A percentile compares a stretch with the other conserved stretches of the same genome.
Conservation (phyloP, 2,888 invertebrate species). For the Ceratothoa steindachneri region DNA sequence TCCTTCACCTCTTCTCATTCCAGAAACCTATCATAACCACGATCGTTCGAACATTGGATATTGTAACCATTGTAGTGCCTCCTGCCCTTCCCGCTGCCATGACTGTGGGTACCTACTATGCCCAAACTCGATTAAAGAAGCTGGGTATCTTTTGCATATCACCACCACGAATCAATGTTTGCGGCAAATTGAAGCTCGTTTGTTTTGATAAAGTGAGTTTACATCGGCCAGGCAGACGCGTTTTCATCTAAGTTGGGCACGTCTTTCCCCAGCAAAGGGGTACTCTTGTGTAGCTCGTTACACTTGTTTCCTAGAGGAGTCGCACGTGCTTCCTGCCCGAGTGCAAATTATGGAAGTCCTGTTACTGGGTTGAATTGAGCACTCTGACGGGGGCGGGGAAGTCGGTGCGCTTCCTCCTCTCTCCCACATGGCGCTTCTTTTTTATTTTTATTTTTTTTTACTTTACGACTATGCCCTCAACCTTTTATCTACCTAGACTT, state of each 20-base stretch:
- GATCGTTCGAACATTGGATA: constrained; percentile 75
- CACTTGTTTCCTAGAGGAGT: too few relatives aligned
- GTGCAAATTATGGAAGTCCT: too few relatives aligned
- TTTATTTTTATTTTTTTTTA: too few relatives aligned
- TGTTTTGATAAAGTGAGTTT: constrained; percentile 78
- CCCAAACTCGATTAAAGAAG: constrained; percentile 73
- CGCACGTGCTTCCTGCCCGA: too few relatives aligned
- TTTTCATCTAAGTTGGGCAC: constrained; percentile 21
- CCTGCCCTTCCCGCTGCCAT: constrained; percentile 94
- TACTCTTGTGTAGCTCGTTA: neutral
- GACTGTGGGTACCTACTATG: constrained; percentile 89
- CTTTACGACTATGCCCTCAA: too few relatives aligned
- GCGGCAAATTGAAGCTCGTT: constrained; percentile 81
- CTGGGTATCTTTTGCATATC: constrained; percentile 84
- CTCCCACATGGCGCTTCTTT: too few relatives aligned
- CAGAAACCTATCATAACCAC: constrained; percentile 56
- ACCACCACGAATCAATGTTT: constrained; percentile 86
- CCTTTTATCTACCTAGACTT: too few relatives aligned
- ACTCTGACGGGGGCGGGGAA: too few relatives aligned
- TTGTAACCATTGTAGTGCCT: constrained; percentile 91
- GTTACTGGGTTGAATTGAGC: too few relatives aligned
- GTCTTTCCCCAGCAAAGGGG: neutral
- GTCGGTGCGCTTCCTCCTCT: too few relatives aligned
- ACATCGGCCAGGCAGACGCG: too few relatives aligned
- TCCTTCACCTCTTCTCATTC: too few relatives aligned